Base-by-base conservation (phyloP, 2,797 vertebrate genomes). In the Parambassis ranga region DNA sequence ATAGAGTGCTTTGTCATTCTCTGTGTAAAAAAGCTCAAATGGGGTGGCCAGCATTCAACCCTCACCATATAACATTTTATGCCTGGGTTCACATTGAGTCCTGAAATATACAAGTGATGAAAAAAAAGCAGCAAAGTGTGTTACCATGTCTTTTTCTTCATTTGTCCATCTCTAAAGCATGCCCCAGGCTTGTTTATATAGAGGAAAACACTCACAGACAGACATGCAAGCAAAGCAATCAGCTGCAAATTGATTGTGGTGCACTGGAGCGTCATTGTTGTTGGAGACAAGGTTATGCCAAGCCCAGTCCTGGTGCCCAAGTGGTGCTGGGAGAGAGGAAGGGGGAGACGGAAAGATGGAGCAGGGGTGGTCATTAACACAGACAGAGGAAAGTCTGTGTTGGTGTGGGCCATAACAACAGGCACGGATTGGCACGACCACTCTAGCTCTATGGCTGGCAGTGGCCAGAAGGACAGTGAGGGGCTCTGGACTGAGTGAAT, bases 371-470 rank as follows among this genome's bases (percentile, higher is more conserved):
- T 84, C 82, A 83, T 85, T 77, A 86, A 67, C 77, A 59, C 51
- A 66, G 80, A 91, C 87, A 92, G 82, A 89, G 69, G 59, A 79
- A 65, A 71, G 83, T 75, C 87, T 91, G 89, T 92, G 27, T 58
- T 72, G 62, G 66, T 62, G 52, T 53, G 38, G 82, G 79, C 64
- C 77, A 87, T 55, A 81, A 91, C 81, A 88, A 88, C 87, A 77
- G 83, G 39, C 85, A 58, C 68, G 52, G 81, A 83, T 84, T 89
- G 89, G 86, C 89, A 91, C 77, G 5, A 30, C 61, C 73, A 50
- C 72, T 62, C 53, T 51, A 71, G 31, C 84, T 82, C 75, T 83
- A 71, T 53, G 70, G 51, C 58, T 53, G 60, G 74, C 69, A 57
- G 69, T n/a, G 46, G 81, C 52, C 53, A 78, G 41, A 35, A 55